Percentiles rank a stretch among this genome's conserved stretches.
Conservation (phyloP, 1,140 invertebrate genomes). For the Tetragnatha versicolor region DNA sequence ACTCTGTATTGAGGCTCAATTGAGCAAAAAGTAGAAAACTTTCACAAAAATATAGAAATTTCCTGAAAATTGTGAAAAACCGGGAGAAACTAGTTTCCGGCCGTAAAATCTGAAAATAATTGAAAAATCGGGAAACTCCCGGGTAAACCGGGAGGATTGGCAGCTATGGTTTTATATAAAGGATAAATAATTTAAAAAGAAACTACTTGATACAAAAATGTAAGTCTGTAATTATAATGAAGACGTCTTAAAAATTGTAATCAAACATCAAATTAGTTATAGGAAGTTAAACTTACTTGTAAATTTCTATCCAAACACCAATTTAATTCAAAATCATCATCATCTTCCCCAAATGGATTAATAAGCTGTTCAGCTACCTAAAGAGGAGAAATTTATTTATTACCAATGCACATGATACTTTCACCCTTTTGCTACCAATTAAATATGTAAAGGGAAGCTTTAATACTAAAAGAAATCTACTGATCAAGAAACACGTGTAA, state of each 20-base stretch:
- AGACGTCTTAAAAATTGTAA: background rate
- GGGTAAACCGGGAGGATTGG: too few species aligned
- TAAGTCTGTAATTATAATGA: background rate
- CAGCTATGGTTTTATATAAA: background rate
- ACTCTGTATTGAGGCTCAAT: too few species aligned
- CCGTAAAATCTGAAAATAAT: too few species aligned
- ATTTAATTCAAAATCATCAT: constrained; percentile 67
- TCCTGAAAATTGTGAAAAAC: too few species aligned
- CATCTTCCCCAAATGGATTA: constrained; percentile 68
- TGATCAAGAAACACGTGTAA: too few species aligned
- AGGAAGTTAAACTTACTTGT: constrained; percentile 14
- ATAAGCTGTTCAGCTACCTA: constrained; percentile 63
- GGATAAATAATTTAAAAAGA: background rate
- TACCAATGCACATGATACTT: background rate
- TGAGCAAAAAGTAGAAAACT: too few species aligned
- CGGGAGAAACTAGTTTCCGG: too few species aligned
- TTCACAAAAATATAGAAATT: too few species aligned
- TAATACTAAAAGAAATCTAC: too few species aligned
- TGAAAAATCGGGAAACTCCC: too few species aligned
- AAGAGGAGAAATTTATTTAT: background rate
- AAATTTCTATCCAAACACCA: constrained; percentile 58
- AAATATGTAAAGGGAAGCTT: too few species aligned
- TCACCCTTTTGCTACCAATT: too few species aligned
- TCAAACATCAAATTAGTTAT: background rate
- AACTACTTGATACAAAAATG: background rate